A percentile compares a stretch with the other conserved stretches of the same genome.
phyloP scores from a whole-genome alignment of 2,888 invertebrate species.

The Ophion slaviceki region DNA sequence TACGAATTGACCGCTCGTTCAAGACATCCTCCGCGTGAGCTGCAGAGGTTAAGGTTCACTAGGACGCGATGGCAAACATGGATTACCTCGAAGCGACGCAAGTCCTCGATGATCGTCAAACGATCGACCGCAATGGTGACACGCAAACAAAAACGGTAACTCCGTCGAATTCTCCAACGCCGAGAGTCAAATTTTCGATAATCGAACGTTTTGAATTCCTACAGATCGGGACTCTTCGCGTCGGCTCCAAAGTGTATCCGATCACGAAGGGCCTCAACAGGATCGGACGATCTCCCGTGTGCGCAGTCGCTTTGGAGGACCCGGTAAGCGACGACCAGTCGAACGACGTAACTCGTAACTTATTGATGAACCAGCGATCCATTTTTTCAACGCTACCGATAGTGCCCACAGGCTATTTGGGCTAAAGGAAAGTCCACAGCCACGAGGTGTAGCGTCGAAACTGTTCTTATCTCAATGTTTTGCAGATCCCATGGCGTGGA shows the following conservation, averaged over 20 bases:
- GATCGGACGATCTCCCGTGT: conserved; percentile 69
- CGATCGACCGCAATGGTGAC: neutral
- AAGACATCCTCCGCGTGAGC: neutral
- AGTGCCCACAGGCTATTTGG: too few relatives aligned
- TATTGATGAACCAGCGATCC: too few relatives aligned
- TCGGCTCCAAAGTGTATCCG: conserved; percentile 57
- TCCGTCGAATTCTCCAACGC: neutral
- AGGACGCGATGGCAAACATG: conserved; percentile 16
- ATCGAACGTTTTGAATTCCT: neutral
- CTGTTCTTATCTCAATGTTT: too few relatives aligned
- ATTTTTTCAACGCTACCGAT: too few relatives aligned
- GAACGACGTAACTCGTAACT: neutral
- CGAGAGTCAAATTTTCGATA: neutral
- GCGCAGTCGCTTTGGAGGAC: conserved; percentile 65
- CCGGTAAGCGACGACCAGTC: conserved; percentile 62
- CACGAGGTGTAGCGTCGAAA: too few relatives aligned
- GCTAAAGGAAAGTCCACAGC: too few relatives aligned
- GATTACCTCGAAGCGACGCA: conserved; percentile 46
- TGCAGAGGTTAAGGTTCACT: neutral
- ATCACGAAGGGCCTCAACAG: conserved; percentile 69
- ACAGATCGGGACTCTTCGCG: conserved; percentile 67
- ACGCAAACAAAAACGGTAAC: conserved; percentile 28
- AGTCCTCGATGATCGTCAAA: conserved; percentile 25
- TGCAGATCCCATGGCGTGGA: too few relatives aligned
- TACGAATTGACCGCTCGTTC: neutral